Evolutionary conservation across 2,888 invertebrate genomes (phyloP), one percentile per base, ranked within the genome.

Genomic region (Rugalucina vietnamica): DNA sequence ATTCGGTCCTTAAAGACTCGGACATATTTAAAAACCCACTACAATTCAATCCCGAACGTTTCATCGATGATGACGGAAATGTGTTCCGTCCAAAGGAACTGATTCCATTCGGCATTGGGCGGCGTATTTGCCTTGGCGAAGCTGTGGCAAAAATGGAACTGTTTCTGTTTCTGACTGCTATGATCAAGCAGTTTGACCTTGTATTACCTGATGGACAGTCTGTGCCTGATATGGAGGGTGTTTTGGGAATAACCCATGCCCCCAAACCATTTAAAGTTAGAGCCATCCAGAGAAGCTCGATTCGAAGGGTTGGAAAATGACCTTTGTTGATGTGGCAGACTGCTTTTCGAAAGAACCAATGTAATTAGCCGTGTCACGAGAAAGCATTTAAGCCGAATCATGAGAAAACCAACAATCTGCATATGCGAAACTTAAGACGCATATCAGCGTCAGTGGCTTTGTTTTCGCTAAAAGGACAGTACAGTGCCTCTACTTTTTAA

Each of bases 121-220:
- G 83, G 18, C 82, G 88, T n/a, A 78, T 81, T 0, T 88, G 88
- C 74, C 37, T 86, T 14, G 88, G 88, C 0, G 88, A 88, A 74
- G 78, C 85, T 24, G 60, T 88, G 14, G 88, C 88, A 0, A 73
- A 83, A 65, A 85, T 86, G 83, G 88, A 88, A 60, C 36, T 88
- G n/a, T 88, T 88, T 76, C 78, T 88, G 1, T 88, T 81, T 36
- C 37, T 83, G 1, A 79, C 88, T 0, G 57, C 85, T 8, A 29
- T 88, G 74, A 32, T 88, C 21, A 82, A 86, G 32, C 76, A 37
- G 14, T 88, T 85, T 73, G 60, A 76, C 4, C 49, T 88, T 39
- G 34, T 21, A 1, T 49, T 79, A 1, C 77, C 81, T 5, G 54
- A 57, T 0, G 80, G 79, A 27, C 69, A 71, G 14, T 36, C 57